Evolutionary conservation across 1,140 invertebrate genomes (phyloP).

Genomic region (Laodelphax striatellus): DNA sequence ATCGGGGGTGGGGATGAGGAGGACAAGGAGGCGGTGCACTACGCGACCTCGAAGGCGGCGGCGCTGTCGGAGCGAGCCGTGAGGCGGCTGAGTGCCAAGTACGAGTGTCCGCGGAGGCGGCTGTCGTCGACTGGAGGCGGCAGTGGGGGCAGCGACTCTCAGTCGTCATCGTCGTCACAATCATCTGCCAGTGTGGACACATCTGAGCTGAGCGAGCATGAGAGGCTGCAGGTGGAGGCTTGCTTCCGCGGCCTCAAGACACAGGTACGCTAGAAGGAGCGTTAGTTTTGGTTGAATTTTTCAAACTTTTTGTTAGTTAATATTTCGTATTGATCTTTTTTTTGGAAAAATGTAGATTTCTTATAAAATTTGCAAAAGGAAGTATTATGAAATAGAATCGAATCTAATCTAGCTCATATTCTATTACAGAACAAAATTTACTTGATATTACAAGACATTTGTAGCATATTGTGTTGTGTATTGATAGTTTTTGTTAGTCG

Average conservation of each 20-base stretch:
- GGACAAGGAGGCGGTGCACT: not conserved
- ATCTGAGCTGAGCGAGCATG: conserved; percentile 45
- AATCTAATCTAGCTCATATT: too few species aligned
- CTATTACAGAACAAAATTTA: too few species aligned
- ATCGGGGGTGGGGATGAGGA: not conserved
- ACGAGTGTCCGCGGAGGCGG: conserved; percentile 1
- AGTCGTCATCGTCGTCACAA: conserved; percentile 9
- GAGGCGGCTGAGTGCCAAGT: not conserved
- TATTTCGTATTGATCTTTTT: too few species aligned
- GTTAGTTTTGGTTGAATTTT: too few species aligned
- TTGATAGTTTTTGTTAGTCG: too few species aligned
- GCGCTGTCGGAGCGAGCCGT: not conserved
- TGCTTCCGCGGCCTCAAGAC: conserved; percentile 70
- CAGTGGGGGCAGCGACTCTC: not conserved
- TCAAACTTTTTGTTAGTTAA: too few species aligned
- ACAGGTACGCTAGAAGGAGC: too few species aligned
- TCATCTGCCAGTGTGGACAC: conserved; percentile 17
- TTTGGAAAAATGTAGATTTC: too few species aligned
- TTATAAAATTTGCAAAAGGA: too few species aligned
- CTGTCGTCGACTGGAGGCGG: conserved; percentile 8
- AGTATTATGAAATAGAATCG: too few species aligned
- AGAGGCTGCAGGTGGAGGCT: conserved; percentile 62
- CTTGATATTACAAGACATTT: too few species aligned
- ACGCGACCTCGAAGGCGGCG: not conserved
- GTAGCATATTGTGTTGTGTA: too few species aligned